Conservation (phyloP, 2,113 vertebrate genomes). For the Pollimyrus isidori region DNA sequence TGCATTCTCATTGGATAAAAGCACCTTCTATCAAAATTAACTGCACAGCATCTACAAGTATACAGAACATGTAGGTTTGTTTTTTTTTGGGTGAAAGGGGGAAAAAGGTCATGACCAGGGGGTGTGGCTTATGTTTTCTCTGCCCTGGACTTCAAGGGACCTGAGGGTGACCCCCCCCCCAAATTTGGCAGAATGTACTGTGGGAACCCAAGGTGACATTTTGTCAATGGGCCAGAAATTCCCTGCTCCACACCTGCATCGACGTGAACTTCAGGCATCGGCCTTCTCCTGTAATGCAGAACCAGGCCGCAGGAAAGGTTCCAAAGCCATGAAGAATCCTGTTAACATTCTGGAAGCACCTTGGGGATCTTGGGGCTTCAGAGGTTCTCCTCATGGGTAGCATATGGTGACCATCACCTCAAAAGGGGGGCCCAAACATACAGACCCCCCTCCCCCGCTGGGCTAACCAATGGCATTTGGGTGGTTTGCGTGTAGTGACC, state of each 20-base stretch:
- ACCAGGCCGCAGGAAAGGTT: neutral
- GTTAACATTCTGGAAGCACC: neutral
- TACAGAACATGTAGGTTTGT: no score
- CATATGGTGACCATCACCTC: neutral
- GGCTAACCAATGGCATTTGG: neutral
- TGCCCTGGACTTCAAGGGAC: no score
- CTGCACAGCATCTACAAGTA: neutral
- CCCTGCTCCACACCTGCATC: neutral
- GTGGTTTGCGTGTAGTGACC: neutral
- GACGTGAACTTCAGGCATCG: neutral
- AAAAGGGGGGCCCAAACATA: neutral
- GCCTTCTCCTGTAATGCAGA: neutral
- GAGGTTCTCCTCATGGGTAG: neutral
- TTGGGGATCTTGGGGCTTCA: neutral
- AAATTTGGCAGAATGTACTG: neutral
- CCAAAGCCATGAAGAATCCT: neutral
- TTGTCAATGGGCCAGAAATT: neutral
- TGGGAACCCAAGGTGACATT: no score
- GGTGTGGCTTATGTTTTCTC: no score
- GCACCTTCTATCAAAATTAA: neutral
- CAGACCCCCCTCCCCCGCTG: neutral
- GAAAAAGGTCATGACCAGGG: no score
- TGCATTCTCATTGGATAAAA: no score
- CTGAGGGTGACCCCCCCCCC: no score
- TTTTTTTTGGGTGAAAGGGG: no score